A percentile compares a stretch with the other conserved stretches of the same genome.
These are phyloP conservation scores for Ptycholaimellus sp. DNA, from an alignment of 2,888 invertebrate species.

Conservation along the genomic window DNA sequence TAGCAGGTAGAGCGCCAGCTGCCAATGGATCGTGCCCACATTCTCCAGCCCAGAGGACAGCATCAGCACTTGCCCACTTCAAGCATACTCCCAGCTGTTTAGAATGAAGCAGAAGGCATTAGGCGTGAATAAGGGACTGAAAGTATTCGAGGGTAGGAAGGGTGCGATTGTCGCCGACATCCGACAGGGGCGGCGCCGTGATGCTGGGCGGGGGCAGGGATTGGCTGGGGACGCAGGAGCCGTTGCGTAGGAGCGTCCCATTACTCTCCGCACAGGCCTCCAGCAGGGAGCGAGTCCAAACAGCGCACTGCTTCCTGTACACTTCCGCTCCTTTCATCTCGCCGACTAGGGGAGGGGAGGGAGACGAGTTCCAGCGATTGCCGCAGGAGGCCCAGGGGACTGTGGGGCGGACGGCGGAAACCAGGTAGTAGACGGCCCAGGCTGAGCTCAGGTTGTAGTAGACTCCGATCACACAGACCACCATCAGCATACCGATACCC, in stretches of 20 bases:
- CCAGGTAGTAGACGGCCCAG: slow-evolving; percentile 34
- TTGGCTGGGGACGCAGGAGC: slow-evolving; percentile 14
- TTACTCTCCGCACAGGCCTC: slow-evolving; percentile 14
- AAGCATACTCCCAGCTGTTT: not conserved
- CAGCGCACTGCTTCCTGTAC: slow-evolving; percentile 12
- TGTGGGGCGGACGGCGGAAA: slow-evolving; percentile 54
- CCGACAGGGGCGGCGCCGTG: not conserved
- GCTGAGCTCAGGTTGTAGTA: slow-evolving; percentile 36
- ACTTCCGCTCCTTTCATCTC: not conserved
- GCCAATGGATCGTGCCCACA: slow-evolving; percentile 30
- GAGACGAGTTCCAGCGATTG: slow-evolving; percentile 54
- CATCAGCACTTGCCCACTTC: slow-evolving; percentile 22
- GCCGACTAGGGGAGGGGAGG: not conserved
- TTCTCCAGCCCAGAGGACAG: slow-evolving; percentile 16
- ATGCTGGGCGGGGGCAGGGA: slow-evolving; percentile 7
- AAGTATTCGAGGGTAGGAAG: slow-evolving; percentile 35
- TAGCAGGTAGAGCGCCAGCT: slow-evolving; percentile 47
- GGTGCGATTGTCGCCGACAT: slow-evolving; percentile 12
- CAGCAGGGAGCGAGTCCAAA: slow-evolving; percentile 13
- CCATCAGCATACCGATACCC: slow-evolving; percentile 35
- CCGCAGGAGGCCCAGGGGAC: slow-evolving; percentile 71
- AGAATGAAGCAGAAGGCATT: not conserved
- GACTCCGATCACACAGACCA: slow-evolving; percentile 32
- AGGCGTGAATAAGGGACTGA: slow-evolving; percentile 13
- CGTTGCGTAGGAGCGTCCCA: slow-evolving; percentile 19